Evolutionary conservation across 2,113 vertebrate species (phyloP), one percentile per base, ranked within the genome.

Genomic region (Dipodomys spectabilis): DNA sequence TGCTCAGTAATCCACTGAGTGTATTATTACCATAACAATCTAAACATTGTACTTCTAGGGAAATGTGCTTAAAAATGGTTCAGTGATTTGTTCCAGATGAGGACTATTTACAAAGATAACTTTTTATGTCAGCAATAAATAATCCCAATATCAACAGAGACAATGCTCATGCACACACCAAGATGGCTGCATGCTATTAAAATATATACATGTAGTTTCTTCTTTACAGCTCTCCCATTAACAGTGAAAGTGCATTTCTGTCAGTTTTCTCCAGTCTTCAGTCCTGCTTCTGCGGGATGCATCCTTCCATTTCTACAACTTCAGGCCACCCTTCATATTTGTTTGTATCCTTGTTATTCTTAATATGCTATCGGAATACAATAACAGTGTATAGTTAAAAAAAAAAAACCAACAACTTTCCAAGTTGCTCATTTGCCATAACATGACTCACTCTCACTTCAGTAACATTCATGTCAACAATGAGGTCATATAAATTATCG

Each of bases 311-410:
- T 97, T 99, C 99, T 82, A 99, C 97, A 83, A 99, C 99, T 91
- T 99, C 99, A 0, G 99, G 99, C 99, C 99, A 99, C 39, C 99
- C 99, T 93, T 99, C 99, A 0, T 99, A 99, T 85, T 99, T 99
- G 97, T 99, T 99, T 90, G 98, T 99, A 39, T 99, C 99, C 32
- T 98, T 99, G 23, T 98, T 99, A 97, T 99, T 99, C 98, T 99
- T 99, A 97, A 99, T 99, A 93, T 99, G 98, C 99, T 99, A 94
- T 19, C 92, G 97, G 98, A 0, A 95, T 69, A 97, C 92, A 97
- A 79, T 1, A 94, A 74, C 0, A 83, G 90, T 1, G 44, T 11
- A 49, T 5, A 0, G 0, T 94, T 94, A 96, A 28, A 19, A 86
- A 19, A 84, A 45, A 53, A 53, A 53, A 53, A 39, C 35, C 39